Evolutionary conservation across 2,888 invertebrate species (phyloP).

Genomic region (Tenthredo notha): DNA sequence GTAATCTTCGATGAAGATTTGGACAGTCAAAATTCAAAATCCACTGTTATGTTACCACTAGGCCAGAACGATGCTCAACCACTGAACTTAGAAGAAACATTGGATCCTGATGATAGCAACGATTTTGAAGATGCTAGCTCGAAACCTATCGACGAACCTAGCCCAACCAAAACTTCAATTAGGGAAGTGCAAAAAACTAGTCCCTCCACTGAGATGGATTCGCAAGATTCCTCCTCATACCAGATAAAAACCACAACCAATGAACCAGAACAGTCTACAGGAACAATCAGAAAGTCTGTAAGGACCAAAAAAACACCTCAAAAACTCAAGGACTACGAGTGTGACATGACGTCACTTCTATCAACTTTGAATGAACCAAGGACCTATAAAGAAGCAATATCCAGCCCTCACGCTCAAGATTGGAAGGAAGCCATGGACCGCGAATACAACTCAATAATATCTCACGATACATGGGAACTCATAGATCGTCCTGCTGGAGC

Average conservation of each 20-base stretch:
- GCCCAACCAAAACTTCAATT: neutral
- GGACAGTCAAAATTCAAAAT: neutral
- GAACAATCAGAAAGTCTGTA: constrained; percentile 7
- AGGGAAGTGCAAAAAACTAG: constrained; percentile 30
- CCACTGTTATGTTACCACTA: constrained; percentile 26
- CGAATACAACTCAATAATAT: neutral
- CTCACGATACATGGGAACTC: constrained; percentile 25
- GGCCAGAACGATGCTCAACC: neutral
- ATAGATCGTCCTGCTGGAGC: constrained; percentile 13
- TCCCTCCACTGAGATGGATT: neutral
- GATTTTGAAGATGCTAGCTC: constrained; percentile 18
- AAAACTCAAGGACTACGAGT: constrained; percentile 11
- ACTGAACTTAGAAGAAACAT: neutral
- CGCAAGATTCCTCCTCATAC: neutral
- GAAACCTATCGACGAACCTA: constrained; percentile 9
- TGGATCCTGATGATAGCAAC: neutral
- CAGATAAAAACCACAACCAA: neutral
- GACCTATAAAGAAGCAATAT: neutral
- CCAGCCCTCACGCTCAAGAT: too few relatives aligned
- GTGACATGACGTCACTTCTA: constrained; percentile 1
- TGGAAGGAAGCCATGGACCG: too few relatives aligned
- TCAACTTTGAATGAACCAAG: neutral
- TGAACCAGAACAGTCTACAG: neutral
- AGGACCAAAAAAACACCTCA: constrained; percentile 33
- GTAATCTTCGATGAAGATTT: constrained; percentile 9